phyloP scores from a whole-genome alignment of 2,888 invertebrate genomes.

The Copidosoma aretas region DNA sequence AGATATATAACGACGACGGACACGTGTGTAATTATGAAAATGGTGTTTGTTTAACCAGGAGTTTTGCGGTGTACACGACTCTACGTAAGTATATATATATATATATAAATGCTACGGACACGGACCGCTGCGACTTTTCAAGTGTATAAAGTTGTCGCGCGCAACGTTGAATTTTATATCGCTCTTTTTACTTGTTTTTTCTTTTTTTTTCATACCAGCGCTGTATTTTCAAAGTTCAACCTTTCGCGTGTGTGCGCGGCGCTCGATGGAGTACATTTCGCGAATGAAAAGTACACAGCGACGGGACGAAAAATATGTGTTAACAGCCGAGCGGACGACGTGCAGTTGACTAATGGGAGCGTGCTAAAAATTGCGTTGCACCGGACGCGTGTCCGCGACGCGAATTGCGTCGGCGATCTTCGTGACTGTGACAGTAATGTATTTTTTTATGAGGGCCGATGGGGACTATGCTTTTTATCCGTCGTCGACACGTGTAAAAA shows the following conservation, averaged over 20 bases:
- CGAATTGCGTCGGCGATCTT: slow-evolving; percentile 8
- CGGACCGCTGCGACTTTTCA: neutral
- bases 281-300: slow-evolving; percentile 17
- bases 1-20: slow-evolving; percentile 4
- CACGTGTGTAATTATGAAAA: slow-evolving; percentile 51
- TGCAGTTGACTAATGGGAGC: slow-evolving; percentile 23
- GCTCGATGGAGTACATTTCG: slow-evolving; percentile 37
- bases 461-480: slow-evolving; percentile 1
- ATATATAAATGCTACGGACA: too few species aligned
- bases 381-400: slow-evolving; percentile 9
- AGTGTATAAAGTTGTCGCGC: neutral
- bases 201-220: slow-evolving; percentile 1
- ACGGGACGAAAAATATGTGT: slow-evolving; percentile 18
- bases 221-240: too few species aligned
- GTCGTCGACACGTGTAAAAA: neutral
- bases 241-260: neutral
- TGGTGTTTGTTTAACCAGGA: slow-evolving; percentile 47
- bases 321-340: slow-evolving; percentile 23
- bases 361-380: slow-evolving; percentile 22
- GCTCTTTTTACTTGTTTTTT: neutral
- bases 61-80: slow-evolving; percentile 17
- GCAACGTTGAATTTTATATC: slow-evolving; percentile 25
- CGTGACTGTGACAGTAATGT: slow-evolving; percentile 21
- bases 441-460: neutral
- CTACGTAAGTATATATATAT: neutral